Evolutionary conservation across 2,888 invertebrate genomes (phyloP).

Genomic region (Petrolisthes manimaculis): DNA sequence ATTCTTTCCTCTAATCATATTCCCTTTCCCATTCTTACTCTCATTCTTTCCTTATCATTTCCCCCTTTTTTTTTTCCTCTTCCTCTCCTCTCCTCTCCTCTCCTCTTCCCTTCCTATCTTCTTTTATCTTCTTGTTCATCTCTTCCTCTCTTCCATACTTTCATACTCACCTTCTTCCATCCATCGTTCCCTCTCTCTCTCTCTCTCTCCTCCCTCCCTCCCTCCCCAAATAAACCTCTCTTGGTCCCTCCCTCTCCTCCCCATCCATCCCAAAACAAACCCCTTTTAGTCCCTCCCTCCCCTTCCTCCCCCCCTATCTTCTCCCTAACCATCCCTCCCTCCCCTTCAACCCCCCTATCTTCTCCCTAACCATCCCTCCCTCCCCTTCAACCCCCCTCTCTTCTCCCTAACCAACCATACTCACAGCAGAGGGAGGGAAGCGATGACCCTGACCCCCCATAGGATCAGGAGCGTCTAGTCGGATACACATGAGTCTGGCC

Average conservation of each 20-base stretch:
- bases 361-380: neutral
- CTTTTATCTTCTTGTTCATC: neutral
- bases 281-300: neutral
- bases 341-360: neutral
- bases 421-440: constrained; percentile 29
- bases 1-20: neutral
- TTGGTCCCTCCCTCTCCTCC: neutral
- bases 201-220: neutral
- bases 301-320: neutral
- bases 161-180: neutral
- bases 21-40: neutral
- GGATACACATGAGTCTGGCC: constrained; percentile 69
- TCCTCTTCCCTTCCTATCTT: neutral
- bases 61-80: too few relatives aligned
- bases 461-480: constrained; percentile 67
- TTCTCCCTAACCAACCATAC: neutral
- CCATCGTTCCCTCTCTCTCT: neutral
- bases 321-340: neutral
- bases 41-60: neutral
- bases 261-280: neutral
- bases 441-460: constrained; percentile 41
- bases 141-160: neutral
- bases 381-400: neutral
- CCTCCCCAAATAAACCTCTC: neutral
- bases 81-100: neutral